Base-by-base conservation (phyloP, 2,113 vertebrate species). In the Colistium nudipinnis region DNA sequence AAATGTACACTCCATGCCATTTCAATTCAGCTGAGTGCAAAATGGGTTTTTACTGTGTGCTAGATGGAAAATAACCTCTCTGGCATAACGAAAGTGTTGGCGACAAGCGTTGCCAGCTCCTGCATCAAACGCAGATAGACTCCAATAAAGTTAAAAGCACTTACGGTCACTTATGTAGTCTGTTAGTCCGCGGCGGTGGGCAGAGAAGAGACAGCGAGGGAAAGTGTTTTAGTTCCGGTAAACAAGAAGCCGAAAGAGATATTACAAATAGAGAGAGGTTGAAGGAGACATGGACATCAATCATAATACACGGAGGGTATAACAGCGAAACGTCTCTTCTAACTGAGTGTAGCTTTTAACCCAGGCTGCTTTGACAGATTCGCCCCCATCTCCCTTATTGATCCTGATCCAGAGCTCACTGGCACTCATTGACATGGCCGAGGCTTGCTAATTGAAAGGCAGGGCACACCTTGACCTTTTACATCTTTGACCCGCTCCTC, bases 391-490 rank as follows among this genome's bases (percentile, higher is more conserved):
- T 78, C 62, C 57, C 31, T 47, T 82, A 90, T 89, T 60, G 90
- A 92, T 89, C 71, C 61, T n/a, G 33, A 55, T 76, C 70, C 24
- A 31, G 43, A 53, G 36, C 54, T 66, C 39, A 20, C 43, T 70
- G 56, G 27, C 44, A 72, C 64, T 76, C 62, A 86, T 82, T 79
- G 68, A 87, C 71, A 83, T 27, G 74, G 49, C 57, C 67, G 68
- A 76, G 70, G 71, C 56, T 78, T 36, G 28, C 14, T 84, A 76
- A 92, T 86, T 91, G 71, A 89, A 90, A 92, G 83, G 81, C 82
- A 86, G 59, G 33, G 54, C 81, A 85, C 74, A 83, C 79, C 78
- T 89, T 92, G 90, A 90, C 92, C 90, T 93, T 90, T 91, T 72
- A 62, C 51, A 81, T 87, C 56, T 83, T 68, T 84, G 75, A 83